These are phyloP conservation scores for Naso thynnoides DNA, from an alignment of 2,797 vertebrate species.

Conservation along the genomic window DNA sequence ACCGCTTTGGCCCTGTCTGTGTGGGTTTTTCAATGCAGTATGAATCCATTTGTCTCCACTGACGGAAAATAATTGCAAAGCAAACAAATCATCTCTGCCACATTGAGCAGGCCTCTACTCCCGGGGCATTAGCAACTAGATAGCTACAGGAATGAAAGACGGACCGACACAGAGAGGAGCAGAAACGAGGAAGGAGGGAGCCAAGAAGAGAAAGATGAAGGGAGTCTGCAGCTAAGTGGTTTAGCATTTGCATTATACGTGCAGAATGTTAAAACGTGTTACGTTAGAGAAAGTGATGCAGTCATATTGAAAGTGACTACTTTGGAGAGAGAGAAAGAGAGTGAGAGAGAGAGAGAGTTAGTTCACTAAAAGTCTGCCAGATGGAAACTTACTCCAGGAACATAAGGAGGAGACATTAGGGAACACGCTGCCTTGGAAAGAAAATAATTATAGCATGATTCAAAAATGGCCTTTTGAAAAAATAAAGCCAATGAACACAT, in stretches of 20 bases:
- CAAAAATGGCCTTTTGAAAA: conserved; percentile 59
- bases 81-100: conserved; percentile 96
- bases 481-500: conserved; percentile 39
- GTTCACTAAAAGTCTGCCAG: conserved; percentile 62
- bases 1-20: conserved; percentile 71
- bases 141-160: conserved; percentile 72
- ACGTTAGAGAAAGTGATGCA: conserved; percentile 74
- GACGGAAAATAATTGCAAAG: conserved; percentile 98
- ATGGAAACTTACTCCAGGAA: conserved; percentile 78
- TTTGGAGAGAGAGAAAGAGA: conserved; percentile 40
- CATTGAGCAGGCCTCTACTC: conserved; percentile 90
- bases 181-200: conserved; percentile 28
- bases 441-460: conserved; percentile 70
- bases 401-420: conserved; percentile 77
- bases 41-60: conserved; percentile 97
- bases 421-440: conserved; percentile 67
- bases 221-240: conserved; percentile 67
- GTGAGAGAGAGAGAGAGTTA: conserved; percentile 18
- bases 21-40: conserved; percentile 88
- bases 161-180: conserved; percentile 41
- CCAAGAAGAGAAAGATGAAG: conserved; percentile 47
- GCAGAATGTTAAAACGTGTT: conserved; percentile 78
- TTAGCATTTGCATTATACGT: conserved; percentile 80
- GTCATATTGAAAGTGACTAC: conserved; percentile 81
- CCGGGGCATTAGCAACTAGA: conserved; percentile 82